These are phyloP conservation scores for Adineta ricciae DNA, from an alignment of 2,888 invertebrate genomes.

Conservation along the genomic window DNA sequence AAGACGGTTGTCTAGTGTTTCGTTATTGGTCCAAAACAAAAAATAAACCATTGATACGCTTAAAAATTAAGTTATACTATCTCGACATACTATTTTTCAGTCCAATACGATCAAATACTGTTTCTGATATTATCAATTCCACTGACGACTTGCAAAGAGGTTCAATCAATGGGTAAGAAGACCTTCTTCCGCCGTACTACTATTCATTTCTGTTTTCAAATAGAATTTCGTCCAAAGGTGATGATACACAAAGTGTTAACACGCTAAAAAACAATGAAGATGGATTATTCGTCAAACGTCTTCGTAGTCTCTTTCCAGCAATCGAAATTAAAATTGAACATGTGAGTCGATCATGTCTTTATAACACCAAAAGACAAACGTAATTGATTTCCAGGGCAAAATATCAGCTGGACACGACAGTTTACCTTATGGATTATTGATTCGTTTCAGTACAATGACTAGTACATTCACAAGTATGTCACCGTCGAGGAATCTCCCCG, in stretches of 20 bases:
- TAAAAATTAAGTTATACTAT: conserved; percentile 28
- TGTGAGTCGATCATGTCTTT: not conserved
- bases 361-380: not conserved
- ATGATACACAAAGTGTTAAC: conserved; percentile 17
- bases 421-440: not conserved
- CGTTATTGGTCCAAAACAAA: conserved; percentile 30
- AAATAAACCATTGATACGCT: conserved; percentile 11
- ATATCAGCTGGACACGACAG: conserved; percentile 3
- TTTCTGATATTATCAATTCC: not conserved
- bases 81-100: conserved; percentile 32
- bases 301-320: conserved; percentile 8
- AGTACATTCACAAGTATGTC: not conserved
- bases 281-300: not conserved
- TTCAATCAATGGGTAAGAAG: not conserved
- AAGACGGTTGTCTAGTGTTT: conserved; percentile 33
- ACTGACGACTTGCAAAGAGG: not conserved
- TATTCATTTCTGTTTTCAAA: too few species aligned
- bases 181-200: not conserved
- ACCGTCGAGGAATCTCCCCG: not conserved
- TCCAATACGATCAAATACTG: conserved; percentile 9
- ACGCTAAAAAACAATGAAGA: not conserved
- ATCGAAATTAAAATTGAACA: conserved; percentile 3
- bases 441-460: not conserved
- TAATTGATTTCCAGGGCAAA: not conserved
- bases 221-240: not conserved